Conservation (phyloP, 2,888 invertebrate genomes). For the Conomelus anceps region DNA sequence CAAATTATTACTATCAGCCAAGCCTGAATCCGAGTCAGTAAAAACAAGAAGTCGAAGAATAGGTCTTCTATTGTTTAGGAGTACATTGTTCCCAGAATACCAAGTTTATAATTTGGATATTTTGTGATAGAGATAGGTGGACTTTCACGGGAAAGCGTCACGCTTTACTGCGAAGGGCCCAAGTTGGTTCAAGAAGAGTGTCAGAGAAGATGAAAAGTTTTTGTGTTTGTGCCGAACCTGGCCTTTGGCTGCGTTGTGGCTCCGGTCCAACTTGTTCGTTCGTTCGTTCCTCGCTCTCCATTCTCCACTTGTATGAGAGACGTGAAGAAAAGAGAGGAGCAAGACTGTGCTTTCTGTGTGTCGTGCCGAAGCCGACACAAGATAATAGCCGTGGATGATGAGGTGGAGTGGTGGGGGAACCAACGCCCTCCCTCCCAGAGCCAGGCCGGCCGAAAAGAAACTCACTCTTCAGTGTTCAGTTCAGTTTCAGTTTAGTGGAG, state of each 20-base stretch:
- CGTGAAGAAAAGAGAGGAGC: not conserved
- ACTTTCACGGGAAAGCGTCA: not conserved
- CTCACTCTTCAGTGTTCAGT: not conserved
- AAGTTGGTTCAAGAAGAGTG: not conserved
- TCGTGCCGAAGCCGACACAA: slow-evolving; percentile 7
- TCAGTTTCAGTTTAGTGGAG: not conserved
- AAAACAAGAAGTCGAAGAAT: too few relatives aligned
- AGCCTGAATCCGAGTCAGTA: too few relatives aligned
- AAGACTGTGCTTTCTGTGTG: not conserved
- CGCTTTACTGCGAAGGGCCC: not conserved
- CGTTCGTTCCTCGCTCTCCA: not conserved
- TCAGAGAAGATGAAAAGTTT: slow-evolving; percentile 1
- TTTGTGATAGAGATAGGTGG: not conserved
- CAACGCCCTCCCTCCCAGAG: not conserved
- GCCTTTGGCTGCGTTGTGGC: not conserved
- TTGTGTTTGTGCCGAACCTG: not conserved
- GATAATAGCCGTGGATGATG: not conserved
- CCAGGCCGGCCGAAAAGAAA: not conserved
- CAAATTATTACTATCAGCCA: too few relatives aligned
- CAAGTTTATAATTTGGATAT: not conserved
- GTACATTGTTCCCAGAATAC: not conserved
- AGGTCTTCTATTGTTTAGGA: not conserved
- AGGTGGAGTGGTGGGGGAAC: not conserved
- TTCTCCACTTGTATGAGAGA: not conserved
- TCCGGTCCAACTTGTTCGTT: not conserved